Base-by-base conservation (phyloP, 1,140 invertebrate species). In the Drosophila saltans region DNA sequence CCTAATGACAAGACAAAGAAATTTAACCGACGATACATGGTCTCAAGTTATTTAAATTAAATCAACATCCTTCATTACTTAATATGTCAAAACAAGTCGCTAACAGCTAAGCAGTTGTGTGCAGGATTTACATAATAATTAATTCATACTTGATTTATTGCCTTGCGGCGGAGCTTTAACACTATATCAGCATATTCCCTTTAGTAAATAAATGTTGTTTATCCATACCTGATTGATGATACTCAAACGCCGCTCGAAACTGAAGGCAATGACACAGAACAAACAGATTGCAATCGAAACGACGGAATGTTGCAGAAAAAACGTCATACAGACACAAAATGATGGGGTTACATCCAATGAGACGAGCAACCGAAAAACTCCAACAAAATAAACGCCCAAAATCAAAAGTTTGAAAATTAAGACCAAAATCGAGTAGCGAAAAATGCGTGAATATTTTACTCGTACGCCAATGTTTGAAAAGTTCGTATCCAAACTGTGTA, bases 201-300 rank as follows among this genome's bases (percentile, higher is more conserved):
- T 40, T 24, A n/a, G 67, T 58, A 66, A 75, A 75, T 62, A 80
- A 80, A 72, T 66, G 26, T 52, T 26, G 16, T 36, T 43, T 59
- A 65, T 33, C 75, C 84, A 80, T 57, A 91, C 88, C 88, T 91
- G 83, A 84, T 90, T 91, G 45, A 91, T 75, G 55, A 91, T 89
- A 41, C 80, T 78, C 55, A 91, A 63, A 10, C 88, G 78, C 0
- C 82, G 69, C 60, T 91, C 82, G 75, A 91, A 91, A 16, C 81
- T 91, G 41, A 88, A 91, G 45, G 88, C 88, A 70, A 91, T 84
- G 16, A 88, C 79, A 36, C 89, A 89, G 69, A 91, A 91, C 57
- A 91, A 76, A 57, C 83, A 91, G 66, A 91, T 88, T 11, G 82
- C 82, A 26, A 91, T 84, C 60, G 88, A 91, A 16, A 91, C 78